These are phyloP conservation scores for Luperina nickerlii DNA, from an alignment of 2,888 invertebrate genomes.

Conservation along the genomic window DNA sequence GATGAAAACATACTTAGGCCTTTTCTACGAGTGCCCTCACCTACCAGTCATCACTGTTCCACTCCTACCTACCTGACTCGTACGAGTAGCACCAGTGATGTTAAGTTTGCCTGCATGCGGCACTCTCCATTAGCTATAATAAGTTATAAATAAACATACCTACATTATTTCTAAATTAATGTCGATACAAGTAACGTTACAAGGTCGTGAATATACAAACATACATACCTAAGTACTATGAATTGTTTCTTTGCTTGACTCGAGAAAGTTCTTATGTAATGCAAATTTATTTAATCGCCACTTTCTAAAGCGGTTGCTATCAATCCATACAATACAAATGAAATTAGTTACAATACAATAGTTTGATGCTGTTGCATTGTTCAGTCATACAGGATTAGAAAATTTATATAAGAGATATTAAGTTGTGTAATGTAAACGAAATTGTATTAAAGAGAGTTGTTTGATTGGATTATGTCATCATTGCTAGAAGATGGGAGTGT, in stretches of 20 bases:
- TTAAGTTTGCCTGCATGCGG: neutral
- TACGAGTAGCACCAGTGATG: no score
- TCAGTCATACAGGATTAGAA: conserved; percentile 40
- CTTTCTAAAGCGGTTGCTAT: conserved; percentile 50
- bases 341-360: conserved; percentile 41
- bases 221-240: neutral
- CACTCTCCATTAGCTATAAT: no score
- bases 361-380: conserved; percentile 9
- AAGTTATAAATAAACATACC: neutral
- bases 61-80: no score
- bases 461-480: neutral
- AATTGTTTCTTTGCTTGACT: conserved; percentile 38
- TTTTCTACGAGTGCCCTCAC: no score
- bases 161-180: conserved; percentile 12
- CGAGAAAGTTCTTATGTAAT: conserved; percentile 52
- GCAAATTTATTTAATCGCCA: conserved; percentile 22
- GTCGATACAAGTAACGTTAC: conserved; percentile 6
- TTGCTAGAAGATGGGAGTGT: neutral
- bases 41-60: no score
- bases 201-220: conserved; percentile 29
- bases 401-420: conserved; percentile 25
- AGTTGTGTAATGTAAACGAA: conserved; percentile 11
- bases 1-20: no score
- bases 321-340: conserved; percentile 20
- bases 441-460: conserved; percentile 4